phyloP scores from a whole-genome alignment of 2,797 vertebrate species.

The Lutjanus campechanus region DNA sequence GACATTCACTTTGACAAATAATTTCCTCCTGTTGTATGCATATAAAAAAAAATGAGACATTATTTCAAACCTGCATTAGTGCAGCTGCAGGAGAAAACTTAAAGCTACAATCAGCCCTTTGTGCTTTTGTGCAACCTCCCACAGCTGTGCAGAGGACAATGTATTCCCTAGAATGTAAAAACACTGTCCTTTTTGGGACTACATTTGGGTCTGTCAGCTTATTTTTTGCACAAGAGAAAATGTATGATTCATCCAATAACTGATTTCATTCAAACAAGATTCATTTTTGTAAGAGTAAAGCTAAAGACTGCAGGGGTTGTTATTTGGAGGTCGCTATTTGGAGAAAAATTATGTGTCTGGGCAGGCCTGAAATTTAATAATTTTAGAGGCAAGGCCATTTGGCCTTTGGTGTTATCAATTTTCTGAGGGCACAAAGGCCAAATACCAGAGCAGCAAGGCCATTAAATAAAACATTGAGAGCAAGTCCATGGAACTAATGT shows the following conservation, averaged over 20 bases:
- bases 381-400: no score
- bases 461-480: no score
- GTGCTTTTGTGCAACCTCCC: slow-evolving; percentile 32
- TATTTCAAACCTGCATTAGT: slow-evolving; percentile 61
- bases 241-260: not conserved
- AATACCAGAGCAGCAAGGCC: no score
- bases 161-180: slow-evolving; percentile 24
- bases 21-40: slow-evolving; percentile 77
- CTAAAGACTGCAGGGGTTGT: slow-evolving; percentile 6
- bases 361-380: no score
- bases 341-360: no score
- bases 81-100: slow-evolving; percentile 10
- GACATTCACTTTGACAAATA: slow-evolving; percentile 87
- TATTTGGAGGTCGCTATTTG: not conserved
- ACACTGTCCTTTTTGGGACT: not conserved
- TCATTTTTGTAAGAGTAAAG: slow-evolving; percentile 3
- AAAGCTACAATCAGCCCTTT: slow-evolving; percentile 26
- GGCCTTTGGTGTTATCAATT: no score
- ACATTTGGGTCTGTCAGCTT: slow-evolving; percentile 32
- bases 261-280: not conserved
- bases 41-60: slow-evolving; percentile 55
- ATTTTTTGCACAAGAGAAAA: slow-evolving; percentile 37
- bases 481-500: no score
- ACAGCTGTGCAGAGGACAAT: slow-evolving; percentile 41
- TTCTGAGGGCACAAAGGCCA: no score